Base-by-base conservation (phyloP, 2,113 vertebrate species). In the Haliaeetus leucogaster region DNA sequence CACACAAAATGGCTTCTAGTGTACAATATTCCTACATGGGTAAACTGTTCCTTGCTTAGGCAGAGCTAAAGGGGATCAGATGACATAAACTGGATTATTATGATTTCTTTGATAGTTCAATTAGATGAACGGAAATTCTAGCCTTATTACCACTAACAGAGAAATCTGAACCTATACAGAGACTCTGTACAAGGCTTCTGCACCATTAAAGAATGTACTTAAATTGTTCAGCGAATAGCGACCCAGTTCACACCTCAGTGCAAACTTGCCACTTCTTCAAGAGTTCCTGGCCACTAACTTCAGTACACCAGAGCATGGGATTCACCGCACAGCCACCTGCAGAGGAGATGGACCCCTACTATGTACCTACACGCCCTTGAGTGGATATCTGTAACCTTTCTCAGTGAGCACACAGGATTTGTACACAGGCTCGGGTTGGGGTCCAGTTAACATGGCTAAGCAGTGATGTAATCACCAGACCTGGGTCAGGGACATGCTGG, bases 201-300 rank as follows among this genome's bases (percentile, higher is more conserved):
- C 32, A 77, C 34, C 34, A 11, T 9, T 68, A 17, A 90, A 59
- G 30, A 43, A 21, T 6, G 34, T 50, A 25, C 26, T 52, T 32
- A 19, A 25, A 63, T 26, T 34, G 5, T 48, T 52, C 45, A 36
- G 27, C 0, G 1, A 85, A 6, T 2, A 47, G 32, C 2, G 1
- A 36, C 61, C 29, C 19, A 18, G 9, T 58, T 86, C 13, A 48
- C 18, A 79, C 25, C 38, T 61, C 74, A 72, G 38, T 25, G 43
- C 18, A 56, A 74, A 89, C 36, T 52, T 4, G 0, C 20, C 8
- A 27, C 23, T 47, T 42, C 56, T 76, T 87, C 58, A 65, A 16
- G 43, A 90, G 43, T 19, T 62, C n/a, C 50, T 43, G 29, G 52
- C 26, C 52, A 30, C 56, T 13, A 38, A 38, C 38, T 63, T 38